phyloP scores from a whole-genome alignment of 2,113 vertebrate genomes.

The Etheostoma cragini region DNA sequence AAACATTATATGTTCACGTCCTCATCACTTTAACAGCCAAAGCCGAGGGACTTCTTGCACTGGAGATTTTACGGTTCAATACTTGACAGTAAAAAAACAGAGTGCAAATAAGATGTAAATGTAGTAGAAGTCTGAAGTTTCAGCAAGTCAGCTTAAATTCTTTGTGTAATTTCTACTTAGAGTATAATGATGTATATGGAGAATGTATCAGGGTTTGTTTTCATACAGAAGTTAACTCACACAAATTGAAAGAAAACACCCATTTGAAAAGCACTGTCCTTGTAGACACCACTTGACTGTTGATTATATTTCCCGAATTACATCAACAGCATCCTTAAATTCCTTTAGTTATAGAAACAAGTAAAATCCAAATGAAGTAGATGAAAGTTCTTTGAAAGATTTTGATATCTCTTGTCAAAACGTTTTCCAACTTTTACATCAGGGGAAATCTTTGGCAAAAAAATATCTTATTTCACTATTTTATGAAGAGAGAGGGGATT shows the following conservation, averaged over 20 bases:
- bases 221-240: not conserved
- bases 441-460: not conserved
- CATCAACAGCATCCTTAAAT: accelerated
- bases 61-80: not conserved
- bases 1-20: not conserved
- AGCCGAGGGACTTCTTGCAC: not conserved
- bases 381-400: not conserved
- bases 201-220: not conserved
- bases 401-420: not conserved
- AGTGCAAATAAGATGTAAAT: not conserved
- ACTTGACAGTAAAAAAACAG: no score
- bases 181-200: not conserved
- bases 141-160: not conserved
- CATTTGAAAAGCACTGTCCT: not conserved
- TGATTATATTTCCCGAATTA: no score
- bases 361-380: not conserved
- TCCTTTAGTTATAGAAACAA: not conserved
- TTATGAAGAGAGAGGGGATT: not conserved
- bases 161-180: not conserved
- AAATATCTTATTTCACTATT: not conserved
- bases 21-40: not conserved
- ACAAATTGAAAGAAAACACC: not conserved
- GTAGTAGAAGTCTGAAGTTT: not conserved
- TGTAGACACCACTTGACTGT: not conserved
- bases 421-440: not conserved